Conservation (phyloP, 2,113 vertebrate genomes). For the Phyllostomus discolor region DNA sequence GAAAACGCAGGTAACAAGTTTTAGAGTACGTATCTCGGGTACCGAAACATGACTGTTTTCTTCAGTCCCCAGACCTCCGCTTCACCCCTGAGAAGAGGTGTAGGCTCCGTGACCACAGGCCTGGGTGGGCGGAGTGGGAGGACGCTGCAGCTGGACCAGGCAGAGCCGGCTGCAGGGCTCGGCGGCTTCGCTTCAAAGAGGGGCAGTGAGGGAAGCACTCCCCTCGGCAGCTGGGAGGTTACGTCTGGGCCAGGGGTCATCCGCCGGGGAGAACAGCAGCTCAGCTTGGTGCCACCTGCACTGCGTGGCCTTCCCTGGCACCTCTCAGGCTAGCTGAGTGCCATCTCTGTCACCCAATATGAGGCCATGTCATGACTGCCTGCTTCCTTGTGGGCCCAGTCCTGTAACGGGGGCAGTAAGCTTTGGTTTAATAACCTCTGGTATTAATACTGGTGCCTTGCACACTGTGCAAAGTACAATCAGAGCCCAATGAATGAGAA, state of each 20-base stretch:
- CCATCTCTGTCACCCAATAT: neutral
- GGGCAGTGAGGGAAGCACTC: too few relatives aligned
- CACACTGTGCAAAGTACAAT: neutral
- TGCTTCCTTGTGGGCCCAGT: neutral
- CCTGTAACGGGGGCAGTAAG: neutral
- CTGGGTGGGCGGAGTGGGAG: neutral
- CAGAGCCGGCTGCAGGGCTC: fast-evolving
- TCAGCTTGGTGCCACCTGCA: neutral
- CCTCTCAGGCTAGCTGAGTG: neutral
- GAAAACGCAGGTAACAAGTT: neutral
- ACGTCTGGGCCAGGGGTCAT: neutral
- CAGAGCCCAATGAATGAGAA: neutral
- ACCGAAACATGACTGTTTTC: neutral
- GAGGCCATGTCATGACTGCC: neutral
- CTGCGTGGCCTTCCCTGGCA: fast-evolving
- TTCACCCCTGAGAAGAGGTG: neutral
- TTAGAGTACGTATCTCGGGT: neutral
- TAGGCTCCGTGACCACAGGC: neutral
- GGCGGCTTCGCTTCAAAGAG: fast-evolving
- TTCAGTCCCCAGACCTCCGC: neutral
- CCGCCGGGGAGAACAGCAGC: neutral
- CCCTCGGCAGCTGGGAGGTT: neutral
- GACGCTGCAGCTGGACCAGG: neutral
- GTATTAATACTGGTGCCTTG: neutral
- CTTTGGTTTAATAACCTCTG: neutral